These are phyloP conservation scores for Philhelius pedissequus DNA, from an alignment of 2,888 invertebrate species.

Conservation along the genomic window DNA sequence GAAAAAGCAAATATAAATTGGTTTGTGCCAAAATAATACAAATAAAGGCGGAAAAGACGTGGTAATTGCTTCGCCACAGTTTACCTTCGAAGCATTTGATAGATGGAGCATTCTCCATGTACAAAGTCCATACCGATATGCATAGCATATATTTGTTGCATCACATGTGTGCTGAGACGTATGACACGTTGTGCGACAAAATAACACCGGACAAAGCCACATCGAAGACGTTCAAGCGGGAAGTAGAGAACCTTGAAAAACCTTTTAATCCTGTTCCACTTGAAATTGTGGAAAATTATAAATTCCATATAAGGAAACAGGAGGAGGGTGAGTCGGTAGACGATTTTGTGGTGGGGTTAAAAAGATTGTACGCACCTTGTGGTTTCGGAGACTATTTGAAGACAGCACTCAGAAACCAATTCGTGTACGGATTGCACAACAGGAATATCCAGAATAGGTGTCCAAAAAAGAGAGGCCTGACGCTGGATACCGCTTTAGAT, in stretches of 20 bases:
- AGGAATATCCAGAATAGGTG: neutral
- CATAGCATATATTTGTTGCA: neutral
- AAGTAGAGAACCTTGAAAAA: neutral
- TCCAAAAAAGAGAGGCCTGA: neutral
- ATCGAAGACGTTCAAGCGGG: neutral
- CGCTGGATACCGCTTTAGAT: neutral
- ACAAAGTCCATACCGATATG: neutral
- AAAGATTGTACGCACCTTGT: neutral
- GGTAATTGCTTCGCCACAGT: too few species aligned
- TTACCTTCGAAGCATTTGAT: too few species aligned
- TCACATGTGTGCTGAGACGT: neutral
- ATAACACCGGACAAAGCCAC: neutral
- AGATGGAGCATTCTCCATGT: neutral
- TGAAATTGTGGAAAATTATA: constrained; percentile 3
- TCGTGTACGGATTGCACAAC: neutral
- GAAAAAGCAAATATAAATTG: too few species aligned
- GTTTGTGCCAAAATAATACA: too few species aligned
- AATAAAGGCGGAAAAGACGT: too few species aligned
- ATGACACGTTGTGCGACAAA: neutral
- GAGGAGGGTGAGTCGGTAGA: neutral
- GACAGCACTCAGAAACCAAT: neutral
- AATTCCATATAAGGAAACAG: neutral
- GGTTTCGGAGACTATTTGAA: neutral
- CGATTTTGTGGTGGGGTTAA: neutral
- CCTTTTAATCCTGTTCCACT: neutral